phyloP scores from a whole-genome alignment of 2,888 invertebrate genomes.

The Molanna angustata region DNA sequence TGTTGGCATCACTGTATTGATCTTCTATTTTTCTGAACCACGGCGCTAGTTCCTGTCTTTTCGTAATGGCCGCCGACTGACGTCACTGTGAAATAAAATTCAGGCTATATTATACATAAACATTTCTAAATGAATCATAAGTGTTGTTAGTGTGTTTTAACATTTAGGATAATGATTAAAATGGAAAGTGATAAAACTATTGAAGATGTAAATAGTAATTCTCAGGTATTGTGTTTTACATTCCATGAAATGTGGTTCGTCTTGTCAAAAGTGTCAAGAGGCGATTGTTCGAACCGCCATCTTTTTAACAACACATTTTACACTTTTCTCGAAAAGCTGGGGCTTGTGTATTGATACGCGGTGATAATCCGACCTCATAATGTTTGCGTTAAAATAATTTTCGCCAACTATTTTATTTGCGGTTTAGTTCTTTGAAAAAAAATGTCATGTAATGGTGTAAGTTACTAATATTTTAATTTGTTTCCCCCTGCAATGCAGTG shows the following conservation, averaged over 20 bases:
- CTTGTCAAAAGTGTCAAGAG: slow-evolving; percentile 26
- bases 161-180: slow-evolving; percentile 68
- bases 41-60: slow-evolving; percentile 20
- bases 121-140: slow-evolving; percentile 20
- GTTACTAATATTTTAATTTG: too few species aligned
- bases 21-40: too few species aligned
- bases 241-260: slow-evolving; percentile 13
- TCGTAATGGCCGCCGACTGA: slow-evolving; percentile 27
- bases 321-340: background rate
- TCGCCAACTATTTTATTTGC: too few species aligned
- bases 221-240: slow-evolving; percentile 21
- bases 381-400: too few species aligned
- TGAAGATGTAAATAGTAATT: slow-evolving; percentile 56
- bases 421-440: too few species aligned
- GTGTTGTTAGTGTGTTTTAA: slow-evolving; percentile 40
- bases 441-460: too few species aligned
- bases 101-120: slow-evolving; percentile 23
- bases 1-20: too few species aligned
- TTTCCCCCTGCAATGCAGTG: too few species aligned
- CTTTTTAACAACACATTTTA: slow-evolving; percentile 26
- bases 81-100: slow-evolving; percentile 23
- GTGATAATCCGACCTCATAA: too few species aligned
- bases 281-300: slow-evolving; percentile 24
- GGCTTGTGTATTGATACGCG: slow-evolving; percentile 10
- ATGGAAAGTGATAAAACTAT: slow-evolving; percentile 91